These are phyloP conservation scores for Diplolepis rosae DNA, from an alignment of 2,888 invertebrate genomes.

Conservation along the genomic window DNA sequence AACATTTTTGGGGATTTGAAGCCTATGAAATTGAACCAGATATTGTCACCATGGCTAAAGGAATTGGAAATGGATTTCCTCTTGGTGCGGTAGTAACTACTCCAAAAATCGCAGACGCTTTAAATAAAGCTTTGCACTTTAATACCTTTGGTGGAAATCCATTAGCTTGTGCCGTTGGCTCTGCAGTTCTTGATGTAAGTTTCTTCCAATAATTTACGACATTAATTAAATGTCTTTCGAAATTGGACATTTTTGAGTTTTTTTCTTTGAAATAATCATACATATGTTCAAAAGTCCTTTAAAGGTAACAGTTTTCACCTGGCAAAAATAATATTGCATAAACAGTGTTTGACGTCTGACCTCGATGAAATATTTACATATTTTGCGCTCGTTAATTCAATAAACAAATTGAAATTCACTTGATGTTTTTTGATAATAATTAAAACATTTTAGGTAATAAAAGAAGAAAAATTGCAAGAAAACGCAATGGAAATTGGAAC, in stretches of 20 bases:
- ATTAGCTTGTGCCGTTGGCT: conserved; percentile 89
- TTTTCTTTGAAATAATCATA: not conserved
- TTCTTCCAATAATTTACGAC: not conserved
- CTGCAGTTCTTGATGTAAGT: conserved; percentile 92
- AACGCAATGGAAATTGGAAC: conserved; percentile 86
- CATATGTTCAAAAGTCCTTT: no score
- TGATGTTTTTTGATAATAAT: not conserved
- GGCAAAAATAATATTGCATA: not conserved
- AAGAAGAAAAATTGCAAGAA: conserved; percentile 89
- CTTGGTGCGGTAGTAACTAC: conserved; percentile 96
- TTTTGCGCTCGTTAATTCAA: not conserved
- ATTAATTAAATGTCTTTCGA: no score
- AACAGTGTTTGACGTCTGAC: not conserved
- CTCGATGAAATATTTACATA: not conserved
- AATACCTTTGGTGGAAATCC: conserved; percentile 99
- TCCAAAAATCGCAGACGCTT: conserved; percentile 86
- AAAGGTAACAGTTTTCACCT: no score
- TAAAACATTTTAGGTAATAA: conserved; percentile 80
- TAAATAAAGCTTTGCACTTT: conserved; percentile 87
- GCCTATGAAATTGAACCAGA: conserved; percentile 90
- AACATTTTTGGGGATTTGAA: conserved; percentile 97
- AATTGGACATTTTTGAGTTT: no score
- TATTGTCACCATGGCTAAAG: conserved; percentile 97
- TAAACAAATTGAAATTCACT: not conserved
- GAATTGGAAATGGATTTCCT: conserved; percentile 97